Evolutionary conservation across 2,797 vertebrate species (phyloP), one percentile per base, ranked within the genome.

Genomic region (Coccyzus lansbergi): DNA sequence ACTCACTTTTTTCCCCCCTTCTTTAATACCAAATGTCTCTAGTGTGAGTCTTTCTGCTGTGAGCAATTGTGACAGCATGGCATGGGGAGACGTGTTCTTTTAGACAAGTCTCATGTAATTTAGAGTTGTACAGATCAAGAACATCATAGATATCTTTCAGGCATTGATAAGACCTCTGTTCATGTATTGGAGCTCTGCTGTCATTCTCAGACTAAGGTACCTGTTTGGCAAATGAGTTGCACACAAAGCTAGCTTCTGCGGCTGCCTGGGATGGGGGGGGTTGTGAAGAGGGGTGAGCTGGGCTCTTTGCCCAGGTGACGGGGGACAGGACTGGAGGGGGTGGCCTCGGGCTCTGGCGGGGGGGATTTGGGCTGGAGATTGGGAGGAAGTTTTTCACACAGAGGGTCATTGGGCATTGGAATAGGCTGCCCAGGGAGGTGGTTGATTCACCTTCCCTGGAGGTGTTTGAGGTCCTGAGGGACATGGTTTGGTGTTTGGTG

Each of bases 21-120:
- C n/a, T 83, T 72, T 83, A 88, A 69, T 94, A 76, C 18, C 38
- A 72, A 79, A 62, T 60, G 16, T 91, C 33, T 84, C 63, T 94
- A 77, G 21, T 0, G 0, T 76, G 83, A 92, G 55, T 75, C 77
- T 90, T 91, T 76, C 70, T 70, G 31, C 67, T 88, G 86, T 82
- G 59, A 93, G 80, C 44, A 76, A 26, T 59, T 86, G 31, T 72
- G 77, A 80, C 70, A 88, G 63, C 18, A 8, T 52, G 48, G 63
- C 48, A 53, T 3, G 3, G 12, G 38, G 40, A 63, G 63, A 82
- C 9, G 1, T n/a, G 25, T 65, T 84, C 55, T 84, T 34, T 88
- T 65, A 42, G 72, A 56, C 29, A 64, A 78, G 58, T 75, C 29
- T n/a, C 8, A 5, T 68, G 42, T 81, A 69, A 81, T 81, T 95